Evolutionary conservation across 1,140 invertebrate genomes (phyloP).

Genomic region (Amyelois transitella): DNA sequence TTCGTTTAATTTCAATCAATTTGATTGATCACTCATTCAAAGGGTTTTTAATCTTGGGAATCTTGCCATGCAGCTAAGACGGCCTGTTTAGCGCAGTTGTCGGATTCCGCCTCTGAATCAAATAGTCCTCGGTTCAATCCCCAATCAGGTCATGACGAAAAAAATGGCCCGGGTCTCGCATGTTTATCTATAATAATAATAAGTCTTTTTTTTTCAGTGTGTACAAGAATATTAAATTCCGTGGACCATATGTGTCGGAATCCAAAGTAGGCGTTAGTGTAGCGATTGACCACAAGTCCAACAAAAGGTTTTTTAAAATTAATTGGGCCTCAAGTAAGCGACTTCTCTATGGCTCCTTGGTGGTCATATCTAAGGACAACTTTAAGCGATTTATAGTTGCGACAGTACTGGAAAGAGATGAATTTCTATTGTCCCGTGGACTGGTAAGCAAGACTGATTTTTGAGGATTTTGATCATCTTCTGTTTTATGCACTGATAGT

Average conservation of each 20-base stretch:
- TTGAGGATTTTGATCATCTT: conserved; percentile 4
- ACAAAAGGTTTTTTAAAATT: conserved; percentile 31
- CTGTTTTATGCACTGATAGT: no score
- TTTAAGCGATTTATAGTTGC: conserved; percentile 81
- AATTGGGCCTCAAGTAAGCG: conserved; percentile 67
- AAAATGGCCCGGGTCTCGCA: no score
- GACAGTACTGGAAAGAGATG: conserved; percentile 77
- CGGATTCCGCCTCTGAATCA: no score
- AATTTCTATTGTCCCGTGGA: conserved; percentile 61
- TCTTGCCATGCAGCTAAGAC: no score
- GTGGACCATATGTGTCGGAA: conserved; percentile 36
- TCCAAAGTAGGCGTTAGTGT: conserved; percentile 35
- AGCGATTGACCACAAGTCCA: conserved; percentile 38
- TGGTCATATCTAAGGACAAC: conserved; percentile 81
- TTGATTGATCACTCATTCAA: no score
- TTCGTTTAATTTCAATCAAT: no score
- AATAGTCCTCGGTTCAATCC: no score
- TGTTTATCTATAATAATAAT: conserved; percentile 8
- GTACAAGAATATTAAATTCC: conserved; percentile 40
- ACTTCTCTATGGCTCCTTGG: conserved; percentile 82
- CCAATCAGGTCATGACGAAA: no score
- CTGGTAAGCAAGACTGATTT: conserved; percentile 51
- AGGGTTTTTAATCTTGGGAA: no score
- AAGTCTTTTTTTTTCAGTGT: conserved; percentile 34
- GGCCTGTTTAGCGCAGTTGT: no score